Conservation (phyloP, 2,888 invertebrate species). For the Metalampra italica region DNA sequence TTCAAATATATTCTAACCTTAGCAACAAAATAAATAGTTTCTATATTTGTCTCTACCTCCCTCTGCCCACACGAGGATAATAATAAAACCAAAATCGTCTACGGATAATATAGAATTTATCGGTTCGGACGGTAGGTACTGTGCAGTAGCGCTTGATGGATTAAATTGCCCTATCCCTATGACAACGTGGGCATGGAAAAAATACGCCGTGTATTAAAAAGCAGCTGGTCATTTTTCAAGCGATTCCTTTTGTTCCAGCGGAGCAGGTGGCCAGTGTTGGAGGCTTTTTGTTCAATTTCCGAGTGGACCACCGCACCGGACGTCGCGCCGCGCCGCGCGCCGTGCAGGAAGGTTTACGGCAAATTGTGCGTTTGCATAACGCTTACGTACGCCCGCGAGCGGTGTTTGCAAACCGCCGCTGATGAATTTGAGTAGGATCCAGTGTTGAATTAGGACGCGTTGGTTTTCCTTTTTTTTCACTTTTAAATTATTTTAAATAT, state of each 20-base stretch:
- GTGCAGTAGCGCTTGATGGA: conserved; percentile 71
- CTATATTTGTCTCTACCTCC: conserved; percentile 33
- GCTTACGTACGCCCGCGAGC: conserved; percentile 34
- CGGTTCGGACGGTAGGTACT: conserved; percentile 59
- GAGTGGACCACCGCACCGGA: conserved; percentile 22
- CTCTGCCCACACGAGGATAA: conserved; percentile 47
- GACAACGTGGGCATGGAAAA: conserved; percentile 76
- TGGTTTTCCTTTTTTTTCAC: conserved; percentile 9
- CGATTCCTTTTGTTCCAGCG: conserved; percentile 73
- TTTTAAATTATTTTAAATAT: too few species aligned
- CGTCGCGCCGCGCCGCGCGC: conserved; percentile 20
- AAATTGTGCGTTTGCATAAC: conserved; percentile 60
- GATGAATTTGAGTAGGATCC: conserved; percentile 60
- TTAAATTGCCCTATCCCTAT: conserved; percentile 78
- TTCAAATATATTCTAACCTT: too few species aligned
- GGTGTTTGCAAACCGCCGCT: conserved; percentile 58
- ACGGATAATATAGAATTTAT: conserved; percentile 74
- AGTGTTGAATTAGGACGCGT: conserved; percentile 63
- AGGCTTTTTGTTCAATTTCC: conserved; percentile 32
- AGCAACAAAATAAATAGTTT: neutral
- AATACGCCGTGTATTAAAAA: conserved; percentile 75
- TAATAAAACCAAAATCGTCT: conserved; percentile 71
- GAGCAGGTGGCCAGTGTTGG: conserved; percentile 49
- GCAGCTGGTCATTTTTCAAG: conserved; percentile 78
- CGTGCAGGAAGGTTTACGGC: conserved; percentile 32